phyloP scores from a whole-genome alignment of 1,140 invertebrate genomes.

The Rhyzopertha dominica region DNA sequence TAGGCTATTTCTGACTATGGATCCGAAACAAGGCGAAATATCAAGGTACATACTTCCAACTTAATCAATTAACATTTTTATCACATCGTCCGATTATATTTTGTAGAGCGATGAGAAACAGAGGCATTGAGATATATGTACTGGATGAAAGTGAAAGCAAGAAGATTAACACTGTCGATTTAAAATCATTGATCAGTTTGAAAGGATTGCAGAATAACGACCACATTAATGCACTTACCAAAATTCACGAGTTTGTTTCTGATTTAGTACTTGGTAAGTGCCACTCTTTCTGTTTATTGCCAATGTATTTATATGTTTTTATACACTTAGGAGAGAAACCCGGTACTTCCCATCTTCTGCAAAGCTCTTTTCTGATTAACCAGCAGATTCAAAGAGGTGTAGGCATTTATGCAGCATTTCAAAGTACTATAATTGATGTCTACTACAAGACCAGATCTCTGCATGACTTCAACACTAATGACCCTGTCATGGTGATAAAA shows the following conservation, averaged over 20 bases:
- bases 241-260: slow-evolving; percentile 48
- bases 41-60: slow-evolving; percentile 74
- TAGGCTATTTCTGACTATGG: slow-evolving; percentile 90
- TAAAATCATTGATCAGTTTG: slow-evolving; percentile 52
- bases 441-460: slow-evolving; percentile 59
- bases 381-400: slow-evolving; percentile 62
- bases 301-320: no score
- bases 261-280: slow-evolving; percentile 29
- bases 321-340: slow-evolving; percentile 51
- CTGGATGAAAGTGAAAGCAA: slow-evolving; percentile 43
- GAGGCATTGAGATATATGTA: slow-evolving; percentile 90
- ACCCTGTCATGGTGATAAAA: slow-evolving; percentile 32
- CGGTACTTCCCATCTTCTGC: slow-evolving; percentile 57
- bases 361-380: slow-evolving; percentile 56
- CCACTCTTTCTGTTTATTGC: neutral
- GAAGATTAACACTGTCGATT: slow-evolving; percentile 46
- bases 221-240: slow-evolving; percentile 48
- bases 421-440: slow-evolving; percentile 59
- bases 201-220: slow-evolving; percentile 47
- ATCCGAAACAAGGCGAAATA: slow-evolving; percentile 91
- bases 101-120: slow-evolving; percentile 91
- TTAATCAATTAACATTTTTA: no score
- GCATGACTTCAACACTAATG: slow-evolving; percentile 47
- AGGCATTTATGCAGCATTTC: slow-evolving; percentile 49
- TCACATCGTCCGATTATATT: slow-evolving; percentile 4